A percentile compares a stretch with the other conserved stretches of the same genome.
phyloP scores from a whole-genome alignment of 2,888 invertebrate species.

The Branchellion lobata region DNA sequence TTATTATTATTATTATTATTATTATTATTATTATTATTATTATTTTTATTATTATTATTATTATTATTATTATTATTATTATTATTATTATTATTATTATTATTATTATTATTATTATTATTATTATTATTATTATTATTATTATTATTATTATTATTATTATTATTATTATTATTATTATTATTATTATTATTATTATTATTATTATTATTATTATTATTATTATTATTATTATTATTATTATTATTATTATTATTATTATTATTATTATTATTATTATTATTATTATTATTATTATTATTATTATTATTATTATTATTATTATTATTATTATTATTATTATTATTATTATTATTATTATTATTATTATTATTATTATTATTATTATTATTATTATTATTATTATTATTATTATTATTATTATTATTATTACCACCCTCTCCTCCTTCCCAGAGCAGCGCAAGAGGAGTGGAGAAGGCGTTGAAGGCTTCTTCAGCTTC shows the following conservation, averaged over 20 bases:
- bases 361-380: no score
- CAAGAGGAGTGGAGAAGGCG: not conserved
- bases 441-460: no score
- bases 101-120: conserved; percentile 21
- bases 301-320: not conserved
- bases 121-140: conserved; percentile 25
- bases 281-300: not conserved
- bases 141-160: not conserved
- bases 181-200: not conserved
- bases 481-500: no score
- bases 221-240: not conserved
- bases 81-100: conserved; percentile 12
- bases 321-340: no score
- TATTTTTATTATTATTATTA: conserved; percentile 4
- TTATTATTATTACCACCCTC: no score
- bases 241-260: not conserved
- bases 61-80: not conserved
- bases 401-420: no score
- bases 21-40: conserved; percentile 24
- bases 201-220: not conserved
- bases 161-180: not conserved
- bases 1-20: conserved; percentile 8
- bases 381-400: no score
- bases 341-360: no score
- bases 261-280: not conserved